Percentiles rank a stretch among this genome's conserved stretches.
Evolutionary conservation across 1,140 invertebrate genomes (phyloP).

Genomic region (Bombus ignitus): DNA sequence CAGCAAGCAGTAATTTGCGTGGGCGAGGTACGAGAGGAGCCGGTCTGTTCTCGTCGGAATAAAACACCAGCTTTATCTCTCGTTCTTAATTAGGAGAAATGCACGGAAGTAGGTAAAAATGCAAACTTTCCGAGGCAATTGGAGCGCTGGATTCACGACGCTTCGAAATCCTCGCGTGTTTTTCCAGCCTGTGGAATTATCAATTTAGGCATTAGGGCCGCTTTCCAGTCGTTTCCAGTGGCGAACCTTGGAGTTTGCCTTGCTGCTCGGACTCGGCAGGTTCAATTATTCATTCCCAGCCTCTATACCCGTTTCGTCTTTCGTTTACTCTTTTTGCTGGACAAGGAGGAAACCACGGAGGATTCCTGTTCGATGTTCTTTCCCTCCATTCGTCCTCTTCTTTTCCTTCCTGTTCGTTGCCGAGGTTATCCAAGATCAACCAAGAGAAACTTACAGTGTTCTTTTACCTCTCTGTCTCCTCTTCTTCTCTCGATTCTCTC

Average conservation of each 20-base stretch:
- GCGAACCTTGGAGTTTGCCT: constrained; percentile 54
- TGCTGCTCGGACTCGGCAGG: constrained; percentile 51
- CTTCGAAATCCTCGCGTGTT: constrained; percentile 33
- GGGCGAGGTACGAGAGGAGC: neutral
- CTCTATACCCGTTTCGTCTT: constrained; percentile 40
- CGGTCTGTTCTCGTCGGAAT: neutral
- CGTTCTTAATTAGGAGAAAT: constrained; percentile 44
- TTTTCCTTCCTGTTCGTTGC: neutral
- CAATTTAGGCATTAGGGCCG: constrained; percentile 64
- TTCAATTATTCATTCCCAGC: constrained; percentile 69
- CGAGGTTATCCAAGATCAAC: constrained; percentile 18
- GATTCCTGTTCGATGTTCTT: neutral
- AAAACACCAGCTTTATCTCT: constrained; percentile 27
- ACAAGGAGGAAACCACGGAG: constrained; percentile 55
- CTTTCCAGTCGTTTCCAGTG: constrained; percentile 42
- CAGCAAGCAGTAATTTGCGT: neutral
- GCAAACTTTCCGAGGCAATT: constrained; percentile 39
- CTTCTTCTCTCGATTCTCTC: neutral
- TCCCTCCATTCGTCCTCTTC: neutral
- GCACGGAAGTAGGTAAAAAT: constrained; percentile 40
- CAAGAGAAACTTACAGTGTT: constrained; percentile 25
- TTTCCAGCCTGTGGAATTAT: constrained; percentile 52
- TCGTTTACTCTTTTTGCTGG: constrained; percentile 60
- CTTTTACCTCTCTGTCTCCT: neutral
- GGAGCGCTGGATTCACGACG: neutral